Percentiles rank a stretch among this genome's conserved stretches.
phyloP scores from a whole-genome alignment of 2,797 vertebrate species.

The Lacerta bilineata region DNA sequence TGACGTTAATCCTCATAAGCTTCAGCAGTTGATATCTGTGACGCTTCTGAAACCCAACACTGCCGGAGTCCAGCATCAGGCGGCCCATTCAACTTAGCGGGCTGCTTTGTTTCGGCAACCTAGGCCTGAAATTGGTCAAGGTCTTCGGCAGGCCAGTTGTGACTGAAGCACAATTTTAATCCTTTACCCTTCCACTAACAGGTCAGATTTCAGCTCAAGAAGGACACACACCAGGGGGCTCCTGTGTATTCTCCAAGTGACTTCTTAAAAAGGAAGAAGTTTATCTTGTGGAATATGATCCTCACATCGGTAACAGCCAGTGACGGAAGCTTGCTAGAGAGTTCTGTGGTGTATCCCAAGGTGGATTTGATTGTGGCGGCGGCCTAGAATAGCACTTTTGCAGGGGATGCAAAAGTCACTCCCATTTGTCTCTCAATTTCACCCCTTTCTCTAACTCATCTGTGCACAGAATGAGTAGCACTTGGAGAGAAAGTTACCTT shows the following conservation, averaged over 20 bases:
- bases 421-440: too few species aligned
- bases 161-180: constrained; percentile 61
- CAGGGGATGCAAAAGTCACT: not conserved
- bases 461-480: too few species aligned
- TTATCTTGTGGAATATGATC: constrained; percentile 73
- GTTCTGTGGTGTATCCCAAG: not conserved
- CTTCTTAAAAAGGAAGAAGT: constrained; percentile 38
- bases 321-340: constrained; percentile 64
- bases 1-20: constrained; percentile 67
- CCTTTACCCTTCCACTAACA: constrained; percentile 55
- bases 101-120: constrained; percentile 20
- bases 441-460: too few species aligned
- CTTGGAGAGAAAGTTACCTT: too few species aligned
- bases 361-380: too few species aligned
- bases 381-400: too few species aligned
- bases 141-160: constrained; percentile 40
- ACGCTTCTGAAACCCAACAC: constrained; percentile 55
- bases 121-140: constrained; percentile 50
- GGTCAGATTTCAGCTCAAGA: constrained; percentile 66
- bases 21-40: constrained; percentile 57
- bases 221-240: constrained; percentile 62
- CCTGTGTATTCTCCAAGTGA: constrained; percentile 70
- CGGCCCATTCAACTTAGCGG: not conserved
- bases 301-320: constrained; percentile 67
- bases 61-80: not conserved